These are phyloP conservation scores for Pomatorhinus ruficollis DNA, from an alignment of 2,113 vertebrate genomes.

Conservation along the genomic window DNA sequence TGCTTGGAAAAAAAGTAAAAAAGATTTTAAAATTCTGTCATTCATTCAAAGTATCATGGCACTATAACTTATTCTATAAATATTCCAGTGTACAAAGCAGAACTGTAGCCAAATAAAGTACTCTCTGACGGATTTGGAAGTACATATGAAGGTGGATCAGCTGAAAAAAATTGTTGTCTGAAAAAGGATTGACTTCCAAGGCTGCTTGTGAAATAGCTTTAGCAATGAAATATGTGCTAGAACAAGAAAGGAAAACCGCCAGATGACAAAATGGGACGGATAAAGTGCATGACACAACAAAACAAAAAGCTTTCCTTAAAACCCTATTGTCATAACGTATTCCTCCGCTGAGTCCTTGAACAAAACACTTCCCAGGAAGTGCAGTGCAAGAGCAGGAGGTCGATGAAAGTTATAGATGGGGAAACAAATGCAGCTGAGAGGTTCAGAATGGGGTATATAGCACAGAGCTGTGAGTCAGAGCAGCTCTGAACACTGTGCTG, in stretches of 20 bases:
- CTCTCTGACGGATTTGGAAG: background rate
- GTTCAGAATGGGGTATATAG: background rate
- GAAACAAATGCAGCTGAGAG: constrained; percentile 32
- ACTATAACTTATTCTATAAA: background rate
- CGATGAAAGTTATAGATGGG: background rate
- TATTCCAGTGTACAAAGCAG: background rate
- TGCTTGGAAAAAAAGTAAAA: background rate
- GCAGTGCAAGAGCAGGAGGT: constrained; percentile 23
- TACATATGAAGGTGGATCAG: constrained; percentile 1
- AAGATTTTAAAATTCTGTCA: background rate
- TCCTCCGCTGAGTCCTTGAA: background rate
- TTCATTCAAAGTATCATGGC: background rate
- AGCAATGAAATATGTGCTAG: constrained; percentile 18
- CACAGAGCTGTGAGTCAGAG: background rate
- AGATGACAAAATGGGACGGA: constrained; percentile 44
- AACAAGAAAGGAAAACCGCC: constrained; percentile 40
- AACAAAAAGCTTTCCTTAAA: constrained; percentile 54
- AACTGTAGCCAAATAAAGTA: background rate
- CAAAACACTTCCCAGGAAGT: constrained; percentile 56
- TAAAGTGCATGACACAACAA: constrained; percentile 43
- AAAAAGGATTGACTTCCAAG: constrained; percentile 30
- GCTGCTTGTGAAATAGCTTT: constrained; percentile 32
- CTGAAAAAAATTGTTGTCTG: constrained; percentile 42
- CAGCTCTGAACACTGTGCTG: background rate
- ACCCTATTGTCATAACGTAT: constrained; percentile 54